Evolutionary conservation across 2,888 invertebrate genomes (phyloP), one percentile per base, ranked within the genome.

Genomic region (Paralinhomoeus sp.): DNA sequence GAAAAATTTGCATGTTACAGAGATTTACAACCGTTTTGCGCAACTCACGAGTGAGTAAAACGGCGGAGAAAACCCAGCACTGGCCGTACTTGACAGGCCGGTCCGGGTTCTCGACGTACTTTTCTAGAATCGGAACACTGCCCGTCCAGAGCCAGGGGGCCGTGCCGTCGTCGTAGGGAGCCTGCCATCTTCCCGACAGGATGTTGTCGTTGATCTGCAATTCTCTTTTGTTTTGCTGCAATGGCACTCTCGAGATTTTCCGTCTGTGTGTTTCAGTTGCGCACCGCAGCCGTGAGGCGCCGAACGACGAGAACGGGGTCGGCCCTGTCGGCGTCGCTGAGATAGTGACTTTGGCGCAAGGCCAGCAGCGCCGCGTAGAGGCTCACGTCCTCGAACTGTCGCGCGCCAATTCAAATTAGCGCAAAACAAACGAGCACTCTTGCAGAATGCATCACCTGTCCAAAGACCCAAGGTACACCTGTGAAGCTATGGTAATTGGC

Each of bases 61-160:
- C 24, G 13, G 40, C 40, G 21, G 40, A 40, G 40, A 40, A 40
- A 17, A 40, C 40, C 40, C 40, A 40, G 24, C 40, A 40, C 27
- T 40, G 40, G 27, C 40, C 40, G 20, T 24, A 40, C 24, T 40
- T 40, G 24, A 24, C 40, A 9, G 24, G n/a, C 27, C 24, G 3
- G 15, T 40, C 24, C 5, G 40, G 40, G 9, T 23, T 17, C 12
- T 12, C 17, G n/a, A 40, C 7, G 27, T 40, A 40, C 15, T 24
- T 24, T n/a, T 40, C 40, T 13, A 40, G 18, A 17, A 40, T 40
- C 3, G 17, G 24, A n/a, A 18, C n/a, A 7, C n/a, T 24, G 3
- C 40, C 40, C 3, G 40, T 40, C 40, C 40, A 40, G 3, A 3
- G 3, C 40, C 24, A 40, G 5, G 40, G 40, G 3, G 24, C 17